phyloP scores from a whole-genome alignment of 2,113 vertebrate species.

The Cariama cristata region DNA sequence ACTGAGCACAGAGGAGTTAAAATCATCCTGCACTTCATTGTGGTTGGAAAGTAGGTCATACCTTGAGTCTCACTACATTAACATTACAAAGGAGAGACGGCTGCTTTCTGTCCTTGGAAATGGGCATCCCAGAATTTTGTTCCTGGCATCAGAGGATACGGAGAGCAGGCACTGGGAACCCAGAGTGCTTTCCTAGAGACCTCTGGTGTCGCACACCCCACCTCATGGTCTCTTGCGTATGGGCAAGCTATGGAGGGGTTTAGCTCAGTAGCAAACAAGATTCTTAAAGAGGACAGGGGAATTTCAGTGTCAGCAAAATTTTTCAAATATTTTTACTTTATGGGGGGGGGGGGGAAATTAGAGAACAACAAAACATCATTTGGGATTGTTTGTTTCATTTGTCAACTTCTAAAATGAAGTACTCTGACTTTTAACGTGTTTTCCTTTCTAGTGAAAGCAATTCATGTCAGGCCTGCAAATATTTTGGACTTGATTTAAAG shows the following conservation, averaged over 20 bases:
- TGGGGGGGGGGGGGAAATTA: not conserved
- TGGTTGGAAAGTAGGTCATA: conserved; percentile 28
- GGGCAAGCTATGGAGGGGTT: not conserved
- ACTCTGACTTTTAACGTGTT: not conserved
- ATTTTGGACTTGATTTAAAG: not conserved
- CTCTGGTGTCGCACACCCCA: not conserved
- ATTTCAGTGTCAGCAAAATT: not conserved
- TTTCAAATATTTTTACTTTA: not conserved
- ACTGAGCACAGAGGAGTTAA: not conserved
- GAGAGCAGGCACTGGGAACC: not conserved
- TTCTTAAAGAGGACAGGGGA: not conserved
- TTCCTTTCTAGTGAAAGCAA: conserved; percentile 1
- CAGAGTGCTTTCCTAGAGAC: not conserved
- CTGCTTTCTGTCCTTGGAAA: not conserved
- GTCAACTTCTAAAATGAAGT: not conserved
- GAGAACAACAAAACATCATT: not conserved
- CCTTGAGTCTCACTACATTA: not conserved
- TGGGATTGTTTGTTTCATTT: not conserved
- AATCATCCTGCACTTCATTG: not conserved
- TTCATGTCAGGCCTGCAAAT: not conserved
- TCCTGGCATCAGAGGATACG: not conserved
- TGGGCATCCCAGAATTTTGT: not conserved
- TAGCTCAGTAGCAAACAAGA: not conserved
- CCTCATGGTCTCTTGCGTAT: rapidly evolving
- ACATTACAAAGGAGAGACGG: not conserved